A percentile compares a stretch with the other conserved stretches of the same genome.
phyloP scores from a whole-genome alignment of 2,113 vertebrate genomes.

The Vireo altiloquus region DNA sequence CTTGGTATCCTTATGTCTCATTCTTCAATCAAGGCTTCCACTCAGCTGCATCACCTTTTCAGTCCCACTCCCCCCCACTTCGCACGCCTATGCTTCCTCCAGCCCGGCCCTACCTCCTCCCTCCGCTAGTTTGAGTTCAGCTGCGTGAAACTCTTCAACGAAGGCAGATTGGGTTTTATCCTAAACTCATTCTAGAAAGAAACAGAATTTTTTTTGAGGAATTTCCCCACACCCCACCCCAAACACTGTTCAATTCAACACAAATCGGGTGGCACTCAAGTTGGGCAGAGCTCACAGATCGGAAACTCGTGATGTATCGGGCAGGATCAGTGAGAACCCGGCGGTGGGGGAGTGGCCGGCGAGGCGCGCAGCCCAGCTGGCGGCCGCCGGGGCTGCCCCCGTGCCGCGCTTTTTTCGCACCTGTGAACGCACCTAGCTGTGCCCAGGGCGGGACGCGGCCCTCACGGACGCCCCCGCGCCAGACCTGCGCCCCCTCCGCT shows the following conservation, averaged over 20 bases:
- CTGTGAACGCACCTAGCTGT: neutral
- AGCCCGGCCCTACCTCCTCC: no score
- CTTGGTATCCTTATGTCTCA: no score
- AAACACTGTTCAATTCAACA: neutral
- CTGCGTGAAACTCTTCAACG: neutral
- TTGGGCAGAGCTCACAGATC: neutral
- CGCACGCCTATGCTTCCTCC: rapidly evolving
- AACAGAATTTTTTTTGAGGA: rapidly evolving
- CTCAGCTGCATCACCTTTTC: neutral
- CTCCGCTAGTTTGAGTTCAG: neutral
- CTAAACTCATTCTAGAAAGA: neutral
- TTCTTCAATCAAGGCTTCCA: neutral
- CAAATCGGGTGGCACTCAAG: rapidly evolving
- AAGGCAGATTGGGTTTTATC: neutral
- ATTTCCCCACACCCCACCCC: neutral
- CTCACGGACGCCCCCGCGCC: neutral
- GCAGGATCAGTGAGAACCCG: neutral
- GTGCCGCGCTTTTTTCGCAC: neutral
- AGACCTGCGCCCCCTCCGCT: neutral
- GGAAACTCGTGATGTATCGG: neutral
- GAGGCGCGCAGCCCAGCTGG: neutral
- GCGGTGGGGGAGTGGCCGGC: neutral
- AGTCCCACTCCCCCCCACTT: neutral
- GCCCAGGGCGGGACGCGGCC: neutral
- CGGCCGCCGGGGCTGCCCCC: neutral